Conservation (phyloP, 2,888 invertebrate species). For the Sarcophaga variegata region DNA sequence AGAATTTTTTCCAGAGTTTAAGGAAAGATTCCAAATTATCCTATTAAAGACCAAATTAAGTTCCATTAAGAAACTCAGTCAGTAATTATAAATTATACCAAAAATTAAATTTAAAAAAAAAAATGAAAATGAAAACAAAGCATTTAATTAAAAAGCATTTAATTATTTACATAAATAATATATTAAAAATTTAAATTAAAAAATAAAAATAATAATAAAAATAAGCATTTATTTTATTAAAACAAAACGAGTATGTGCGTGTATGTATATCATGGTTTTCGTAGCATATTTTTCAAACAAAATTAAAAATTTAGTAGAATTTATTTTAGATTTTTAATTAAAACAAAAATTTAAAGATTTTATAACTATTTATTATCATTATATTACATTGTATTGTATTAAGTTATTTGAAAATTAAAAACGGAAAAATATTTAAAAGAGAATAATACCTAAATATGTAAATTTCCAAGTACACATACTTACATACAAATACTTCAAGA, state of each 20-base stretch:
- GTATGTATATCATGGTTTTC: neutral
- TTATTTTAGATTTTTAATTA: constrained; percentile 41
- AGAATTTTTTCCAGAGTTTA: constrained; percentile 3
- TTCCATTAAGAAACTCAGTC: constrained; percentile 62
- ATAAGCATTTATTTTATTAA: constrained; percentile 51
- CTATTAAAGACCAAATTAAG: constrained; percentile 66
- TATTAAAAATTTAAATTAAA: neutral
- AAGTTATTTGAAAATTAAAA: constrained; percentile 39
- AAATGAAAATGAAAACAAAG: neutral
- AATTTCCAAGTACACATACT: constrained; percentile 34
- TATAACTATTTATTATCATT: neutral
- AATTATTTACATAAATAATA: constrained; percentile 7
- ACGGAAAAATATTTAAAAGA: constrained; percentile 24
- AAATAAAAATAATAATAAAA: constrained; percentile 2
- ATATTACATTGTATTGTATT: constrained; percentile 22
- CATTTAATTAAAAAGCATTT: constrained; percentile 47
- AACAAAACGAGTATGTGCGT: constrained; percentile 3
- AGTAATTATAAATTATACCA: constrained; percentile 9
- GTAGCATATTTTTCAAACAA: constrained; percentile 19
- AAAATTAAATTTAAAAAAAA: constrained; percentile 6
- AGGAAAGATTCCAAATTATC: constrained; percentile 47
- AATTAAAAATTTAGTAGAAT: constrained; percentile 20
- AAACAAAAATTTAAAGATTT: neutral
- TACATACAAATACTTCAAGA: constrained; percentile 34
- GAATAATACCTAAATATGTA: neutral